A percentile compares a stretch with the other conserved stretches of the same genome.
Evolutionary conservation across 2,888 invertebrate genomes (phyloP).

Genomic region (Leptopterna dolabrata): DNA sequence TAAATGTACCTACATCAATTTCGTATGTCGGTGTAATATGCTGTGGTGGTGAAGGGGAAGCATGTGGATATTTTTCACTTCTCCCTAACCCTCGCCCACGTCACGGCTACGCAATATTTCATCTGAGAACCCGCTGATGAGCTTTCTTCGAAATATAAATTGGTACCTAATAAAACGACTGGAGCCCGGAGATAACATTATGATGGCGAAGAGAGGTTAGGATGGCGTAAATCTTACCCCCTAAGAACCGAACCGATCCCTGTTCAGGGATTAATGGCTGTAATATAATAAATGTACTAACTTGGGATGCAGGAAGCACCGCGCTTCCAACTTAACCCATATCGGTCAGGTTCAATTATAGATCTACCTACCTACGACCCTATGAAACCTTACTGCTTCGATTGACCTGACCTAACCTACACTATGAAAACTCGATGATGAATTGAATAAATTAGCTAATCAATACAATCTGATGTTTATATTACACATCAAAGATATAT

Average conservation of each 20-base stretch:
- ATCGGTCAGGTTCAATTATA: too few relatives aligned
- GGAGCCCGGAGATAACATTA: slow-evolving; percentile 8
- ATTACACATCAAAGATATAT: too few relatives aligned
- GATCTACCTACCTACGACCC: too few relatives aligned
- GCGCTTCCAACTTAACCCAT: too few relatives aligned
- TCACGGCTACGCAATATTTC: background rate
- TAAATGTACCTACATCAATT: too few relatives aligned
- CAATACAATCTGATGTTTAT: too few relatives aligned
- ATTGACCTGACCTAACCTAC: too few relatives aligned
- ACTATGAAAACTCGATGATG: too few relatives aligned
- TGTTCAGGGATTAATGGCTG: background rate
- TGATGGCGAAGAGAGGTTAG: background rate
- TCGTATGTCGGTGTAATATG: background rate
- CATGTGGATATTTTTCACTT: background rate
- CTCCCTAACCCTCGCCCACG: background rate
- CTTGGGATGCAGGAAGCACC: background rate
- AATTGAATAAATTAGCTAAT: too few relatives aligned
- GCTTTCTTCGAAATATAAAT: slow-evolving; percentile 30
- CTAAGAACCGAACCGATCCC: background rate
- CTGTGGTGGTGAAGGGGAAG: background rate
- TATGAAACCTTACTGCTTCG: too few relatives aligned
- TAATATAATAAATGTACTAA: slow-evolving; percentile 23
- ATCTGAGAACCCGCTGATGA: background rate
- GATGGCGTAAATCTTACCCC: slow-evolving; percentile 7
- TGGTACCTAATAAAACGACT: slow-evolving; percentile 34